Evolutionary conservation across 2,113 vertebrate species (phyloP).

Genomic region (Aythya baeri): DNA sequence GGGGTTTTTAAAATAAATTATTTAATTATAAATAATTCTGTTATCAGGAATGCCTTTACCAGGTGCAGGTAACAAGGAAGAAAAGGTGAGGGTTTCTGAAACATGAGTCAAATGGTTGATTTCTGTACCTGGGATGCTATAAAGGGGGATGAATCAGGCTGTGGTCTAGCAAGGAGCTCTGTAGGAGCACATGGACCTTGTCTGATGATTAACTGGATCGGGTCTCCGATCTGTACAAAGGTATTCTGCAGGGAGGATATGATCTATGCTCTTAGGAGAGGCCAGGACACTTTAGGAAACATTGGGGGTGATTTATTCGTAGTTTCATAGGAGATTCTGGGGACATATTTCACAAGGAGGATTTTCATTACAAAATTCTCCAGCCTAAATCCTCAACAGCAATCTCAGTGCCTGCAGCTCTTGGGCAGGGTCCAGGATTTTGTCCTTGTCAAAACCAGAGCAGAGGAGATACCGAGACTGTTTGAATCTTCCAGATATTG

Average conservation of each 20-base stretch:
- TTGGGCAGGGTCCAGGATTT: constrained; percentile 27
- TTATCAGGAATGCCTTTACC: background rate
- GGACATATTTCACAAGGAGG: constrained; percentile 26
- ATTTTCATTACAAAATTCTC: constrained; percentile 49
- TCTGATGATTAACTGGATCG: constrained; percentile 4
- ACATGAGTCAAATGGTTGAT: background rate
- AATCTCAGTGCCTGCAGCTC: constrained; percentile 5
- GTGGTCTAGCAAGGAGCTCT: background rate
- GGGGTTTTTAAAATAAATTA: background rate
- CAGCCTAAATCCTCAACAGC: constrained; percentile 4
- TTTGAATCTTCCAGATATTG: background rate
- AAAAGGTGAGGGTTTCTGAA: background rate
- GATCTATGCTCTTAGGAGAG: constrained; percentile 36
- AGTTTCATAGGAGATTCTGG: constrained; percentile 23
- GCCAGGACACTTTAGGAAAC: constrained; percentile 16
- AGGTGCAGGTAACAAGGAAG: background rate
- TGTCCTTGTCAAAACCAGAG: constrained; percentile 10
- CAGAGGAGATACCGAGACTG: background rate
- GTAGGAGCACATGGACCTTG: background rate
- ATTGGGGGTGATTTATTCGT: constrained; percentile 21
- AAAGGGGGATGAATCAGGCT: background rate
- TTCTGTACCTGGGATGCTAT: background rate
- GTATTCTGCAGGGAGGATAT: background rate
- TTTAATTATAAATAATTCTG: background rate
- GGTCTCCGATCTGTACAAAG: background rate